Evolutionary conservation across 2,797 vertebrate species (phyloP).

Genomic region (Hydrocynus forskahlii): DNA sequence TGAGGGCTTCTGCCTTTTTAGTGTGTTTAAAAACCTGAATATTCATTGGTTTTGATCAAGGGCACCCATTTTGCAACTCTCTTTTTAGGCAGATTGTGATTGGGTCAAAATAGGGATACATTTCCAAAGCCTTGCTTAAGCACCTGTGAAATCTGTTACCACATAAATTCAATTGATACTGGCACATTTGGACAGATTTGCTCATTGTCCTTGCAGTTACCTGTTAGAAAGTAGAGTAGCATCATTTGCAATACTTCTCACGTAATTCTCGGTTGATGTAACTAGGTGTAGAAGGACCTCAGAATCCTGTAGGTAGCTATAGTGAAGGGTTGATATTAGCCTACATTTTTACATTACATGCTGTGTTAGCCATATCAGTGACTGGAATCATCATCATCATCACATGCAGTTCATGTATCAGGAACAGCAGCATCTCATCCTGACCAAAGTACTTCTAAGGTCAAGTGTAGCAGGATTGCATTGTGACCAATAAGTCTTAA

Average conservation of each 20-base stretch:
- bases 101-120: conserved; percentile 38
- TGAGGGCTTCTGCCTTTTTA: conserved; percentile 80
- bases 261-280: conserved; percentile 42
- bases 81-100: conserved; percentile 49
- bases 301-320: conserved; percentile 28
- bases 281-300: conserved; percentile 46
- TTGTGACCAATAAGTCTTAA: conserved; percentile 21
- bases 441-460: conserved; percentile 23
- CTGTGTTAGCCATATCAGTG: conserved; percentile 11
- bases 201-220: conserved; percentile 31
- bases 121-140: conserved; percentile 41
- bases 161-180: conserved; percentile 26
- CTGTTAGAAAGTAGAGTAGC: conserved; percentile 47
- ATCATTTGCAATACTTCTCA: conserved; percentile 50
- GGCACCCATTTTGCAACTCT: conserved; percentile 57
- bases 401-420: conserved; percentile 8
- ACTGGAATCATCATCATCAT: conserved; percentile 9
- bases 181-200: conserved; percentile 26
- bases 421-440: neutral
- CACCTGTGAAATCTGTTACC: conserved; percentile 56
- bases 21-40: conserved; percentile 70
- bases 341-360: conserved; percentile 36
- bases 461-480: conserved; percentile 43
- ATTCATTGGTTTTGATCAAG: conserved; percentile 65
- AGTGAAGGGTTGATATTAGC: conserved; percentile 43